phyloP scores from a whole-genome alignment of 1,140 invertebrate genomes.

The Hesperophylax magnus region DNA sequence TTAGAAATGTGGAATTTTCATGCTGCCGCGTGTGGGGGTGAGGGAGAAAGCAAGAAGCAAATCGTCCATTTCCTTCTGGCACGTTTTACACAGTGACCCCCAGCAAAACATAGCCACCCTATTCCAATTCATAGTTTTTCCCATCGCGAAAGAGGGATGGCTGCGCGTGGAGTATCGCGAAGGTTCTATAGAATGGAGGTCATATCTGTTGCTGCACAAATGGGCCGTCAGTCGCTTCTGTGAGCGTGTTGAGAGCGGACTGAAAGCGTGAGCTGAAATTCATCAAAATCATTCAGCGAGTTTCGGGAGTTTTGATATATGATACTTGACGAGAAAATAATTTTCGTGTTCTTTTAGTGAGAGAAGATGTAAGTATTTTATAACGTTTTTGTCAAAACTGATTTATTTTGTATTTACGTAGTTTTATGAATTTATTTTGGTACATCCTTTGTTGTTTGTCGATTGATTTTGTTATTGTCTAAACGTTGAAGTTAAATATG shows the following conservation, averaged over 20 bases:
- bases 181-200: conserved; percentile 28
- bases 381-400: too few species aligned
- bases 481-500: too few species aligned
- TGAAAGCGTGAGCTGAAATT: background rate
- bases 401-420: too few species aligned
- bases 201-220: conserved; percentile 51
- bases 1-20: conserved; percentile 27
- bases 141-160: conserved; percentile 10
- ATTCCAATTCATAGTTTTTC: background rate
- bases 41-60: conserved; percentile 25
- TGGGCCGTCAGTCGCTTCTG: conserved; percentile 45
- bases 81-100: background rate
- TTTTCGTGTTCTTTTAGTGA: too few species aligned
- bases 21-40: background rate
- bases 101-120: background rate
- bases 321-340: too few species aligned
- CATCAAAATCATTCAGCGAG: background rate
- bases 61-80: conserved; percentile 29
- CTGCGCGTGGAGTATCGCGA: background rate
- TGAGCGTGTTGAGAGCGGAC: conserved; percentile 15
- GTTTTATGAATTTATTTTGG: too few species aligned
- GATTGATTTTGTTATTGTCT: too few species aligned
- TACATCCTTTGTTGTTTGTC: too few species aligned
- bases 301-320: background rate
- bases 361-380: too few species aligned